A percentile compares a stretch with the other conserved stretches of the same genome.
These are phyloP conservation scores for Meteorus sp. DNA, from an alignment of 1,140 invertebrate genomes.

Conservation along the genomic window DNA sequence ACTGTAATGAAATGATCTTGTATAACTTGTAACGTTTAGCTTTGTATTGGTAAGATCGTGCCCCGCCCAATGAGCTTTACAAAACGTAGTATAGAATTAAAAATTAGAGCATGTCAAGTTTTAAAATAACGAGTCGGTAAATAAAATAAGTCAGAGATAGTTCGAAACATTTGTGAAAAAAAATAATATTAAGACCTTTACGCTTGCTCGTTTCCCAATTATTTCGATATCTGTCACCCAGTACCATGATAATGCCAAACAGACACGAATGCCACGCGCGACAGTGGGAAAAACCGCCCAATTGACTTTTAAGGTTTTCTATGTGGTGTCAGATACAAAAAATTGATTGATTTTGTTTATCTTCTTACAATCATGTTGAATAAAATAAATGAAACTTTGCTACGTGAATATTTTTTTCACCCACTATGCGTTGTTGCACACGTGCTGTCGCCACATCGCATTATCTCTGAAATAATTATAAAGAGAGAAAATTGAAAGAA, in stretches of 20 bases:
- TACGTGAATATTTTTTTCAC: too few relatives aligned
- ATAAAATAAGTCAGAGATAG: slow-evolving; percentile 17
- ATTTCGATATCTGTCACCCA: slow-evolving; percentile 34
- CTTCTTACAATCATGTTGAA: neutral
- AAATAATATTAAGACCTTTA: slow-evolving; percentile 40
- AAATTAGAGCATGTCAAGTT: slow-evolving; percentile 7
- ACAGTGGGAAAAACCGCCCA: too few relatives aligned
- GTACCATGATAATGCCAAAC: slow-evolving; percentile 29
- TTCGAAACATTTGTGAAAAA: slow-evolving; percentile 9
- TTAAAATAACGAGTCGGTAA: slow-evolving; percentile 7
- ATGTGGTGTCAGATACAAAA: neutral
- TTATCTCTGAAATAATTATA: slow-evolving; percentile 43
- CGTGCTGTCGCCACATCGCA: slow-evolving; percentile 47
- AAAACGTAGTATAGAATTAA: slow-evolving; percentile 20
- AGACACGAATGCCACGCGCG: neutral
- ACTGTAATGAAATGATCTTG: slow-evolving; percentile 32
- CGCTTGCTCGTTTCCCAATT: slow-evolving; percentile 44
- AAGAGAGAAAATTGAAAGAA: slow-evolving; percentile 35
- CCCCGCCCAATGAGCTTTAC: slow-evolving; percentile 38
- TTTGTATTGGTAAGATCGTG: slow-evolving; percentile 58
- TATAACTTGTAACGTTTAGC: slow-evolving; percentile 56
- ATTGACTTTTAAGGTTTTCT: too few relatives aligned
- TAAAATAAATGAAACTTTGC: too few relatives aligned
- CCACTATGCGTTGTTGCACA: too few relatives aligned
- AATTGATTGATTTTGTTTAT: neutral